Evolutionary conservation across 2,797 vertebrate genomes (phyloP), one percentile per base, ranked within the genome.

Genomic region (Etheostoma perlongum): DNA sequence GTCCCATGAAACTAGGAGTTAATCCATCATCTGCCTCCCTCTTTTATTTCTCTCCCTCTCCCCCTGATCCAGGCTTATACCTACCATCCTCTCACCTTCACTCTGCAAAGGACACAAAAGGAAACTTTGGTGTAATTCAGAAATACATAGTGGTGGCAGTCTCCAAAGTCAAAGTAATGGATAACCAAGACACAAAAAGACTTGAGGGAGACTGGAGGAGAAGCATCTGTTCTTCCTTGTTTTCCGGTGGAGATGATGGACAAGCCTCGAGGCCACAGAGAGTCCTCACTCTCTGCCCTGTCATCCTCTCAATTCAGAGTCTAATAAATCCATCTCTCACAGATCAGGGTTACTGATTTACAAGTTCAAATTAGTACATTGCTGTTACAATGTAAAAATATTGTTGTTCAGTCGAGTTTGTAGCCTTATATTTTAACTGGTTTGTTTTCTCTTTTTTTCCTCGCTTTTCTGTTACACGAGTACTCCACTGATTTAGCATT

Each of bases 1-100:
- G 92, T 94, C 93, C 91, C 91, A 89, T 90, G 91, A 83, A 93
- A 93, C 92, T 92, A 91, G 85, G 79, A 92, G 92, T 94, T 93
- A 92, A 94, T 94, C 92, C 89, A 93, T 94, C 93, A 94, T 93
- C 82, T 87, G 88, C 91, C 90, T 89, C 92, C 70, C 89, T 53
- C 81, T 81, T 90, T 93, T 89, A 86, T 85, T 62, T 59, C 81
- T 73, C 82, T 80, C 85, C 47, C 85, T 83, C 85, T 81, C 69
- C 75, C 72, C 81, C 76, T 87, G 83, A 91, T 90, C 88, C 87
- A 79, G 88, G 86, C 89, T 90, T 90, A 87, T 91, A 94, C 89
- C 84, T 89, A 81, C 85, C 85, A 86, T 92, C 82, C 89, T 60
- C 84, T 93, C 92, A 92, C 93, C 94, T 94, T 94, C 91, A 86